Conservation (phyloP, 2,888 invertebrate genomes). For the Autographa pulchrina region DNA sequence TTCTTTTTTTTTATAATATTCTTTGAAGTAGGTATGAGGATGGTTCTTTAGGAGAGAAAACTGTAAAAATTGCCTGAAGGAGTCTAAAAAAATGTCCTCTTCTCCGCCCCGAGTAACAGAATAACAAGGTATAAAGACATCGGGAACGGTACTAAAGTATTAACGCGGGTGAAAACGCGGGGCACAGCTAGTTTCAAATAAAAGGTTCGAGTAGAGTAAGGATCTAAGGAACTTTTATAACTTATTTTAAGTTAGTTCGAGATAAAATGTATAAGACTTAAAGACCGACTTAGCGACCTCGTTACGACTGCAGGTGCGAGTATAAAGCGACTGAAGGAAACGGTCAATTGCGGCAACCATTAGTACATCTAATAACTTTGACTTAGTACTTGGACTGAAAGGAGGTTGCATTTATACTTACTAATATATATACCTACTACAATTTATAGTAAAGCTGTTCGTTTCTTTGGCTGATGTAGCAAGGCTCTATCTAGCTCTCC, state of each 20-base stretch:
- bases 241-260: constrained; percentile 27
- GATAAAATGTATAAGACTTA: too few species aligned
- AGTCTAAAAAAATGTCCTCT: too few species aligned
- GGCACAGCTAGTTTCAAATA: constrained; percentile 13
- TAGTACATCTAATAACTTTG: not conserved
- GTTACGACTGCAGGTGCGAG: constrained; percentile 28
- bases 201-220: constrained; percentile 22
- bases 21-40: too few species aligned
- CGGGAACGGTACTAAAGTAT: too few species aligned
- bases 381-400: not conserved
- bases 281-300: constrained; percentile 9
- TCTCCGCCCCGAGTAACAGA: too few species aligned
- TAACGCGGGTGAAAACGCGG: too few species aligned
- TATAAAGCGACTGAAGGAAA: constrained; percentile 10
- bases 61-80: too few species aligned
- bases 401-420: not conserved
- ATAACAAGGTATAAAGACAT: too few species aligned
- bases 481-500: too few species aligned
- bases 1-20: too few species aligned
- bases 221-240: constrained; percentile 30
- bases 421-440: not conserved
- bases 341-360: constrained; percentile 8
- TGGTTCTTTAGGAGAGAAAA: too few species aligned
- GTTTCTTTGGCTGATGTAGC: too few species aligned
- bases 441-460: not conserved